Base-by-base conservation (phyloP, 2,888 invertebrate species). In the Odontocolon sp. region DNA sequence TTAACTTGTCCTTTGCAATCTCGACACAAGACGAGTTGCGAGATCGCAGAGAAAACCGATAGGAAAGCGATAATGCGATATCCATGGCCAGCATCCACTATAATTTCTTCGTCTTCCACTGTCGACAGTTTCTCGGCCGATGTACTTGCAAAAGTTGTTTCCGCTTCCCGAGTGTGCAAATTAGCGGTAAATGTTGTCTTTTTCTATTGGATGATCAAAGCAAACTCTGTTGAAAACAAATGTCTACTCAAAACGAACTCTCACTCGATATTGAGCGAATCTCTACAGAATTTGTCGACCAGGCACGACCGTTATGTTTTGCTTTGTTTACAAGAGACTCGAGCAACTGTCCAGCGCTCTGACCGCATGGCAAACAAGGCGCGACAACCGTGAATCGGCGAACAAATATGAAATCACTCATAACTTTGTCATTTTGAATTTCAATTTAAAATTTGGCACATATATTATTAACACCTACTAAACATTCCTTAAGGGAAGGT, bases 11-110 rank as follows among this genome's bases (percentile, higher is more conserved):
- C 40, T 52, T 66, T 66, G 5, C 33, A 63, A 3, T 47, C 16
- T 9, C 23, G 16, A 40, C 52, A 63, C 4, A 64, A 33, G 1
- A 18, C 21, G 11, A 66, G 38, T 66, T 66, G 66, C 11, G 50
- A 64, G 33, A 64, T 52, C 21, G 23, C 47, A 50, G 36, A 16
- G 21, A 64, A 47, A 18, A 64, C 23, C 6, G 64, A 18, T 18
- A 64, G 9, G 14, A 61, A 23, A 11, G 52, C 52, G 33, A 36
- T 61, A 42, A 61, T 61, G 9, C 61, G 61, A 23, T 61, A 61
- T 8, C 61, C 26, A 61, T n/a, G n/a, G n/a, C 31, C 61, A 42
- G 42, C 26, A 5, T 63, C 26, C 31, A 16, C 16, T 11, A 63
- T 66, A 5, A 66, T 66, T 52, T 52, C 38, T 21, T 23, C 8